Conservation (phyloP, 2,113 vertebrate species). For the Nannospalax galili region DNA sequence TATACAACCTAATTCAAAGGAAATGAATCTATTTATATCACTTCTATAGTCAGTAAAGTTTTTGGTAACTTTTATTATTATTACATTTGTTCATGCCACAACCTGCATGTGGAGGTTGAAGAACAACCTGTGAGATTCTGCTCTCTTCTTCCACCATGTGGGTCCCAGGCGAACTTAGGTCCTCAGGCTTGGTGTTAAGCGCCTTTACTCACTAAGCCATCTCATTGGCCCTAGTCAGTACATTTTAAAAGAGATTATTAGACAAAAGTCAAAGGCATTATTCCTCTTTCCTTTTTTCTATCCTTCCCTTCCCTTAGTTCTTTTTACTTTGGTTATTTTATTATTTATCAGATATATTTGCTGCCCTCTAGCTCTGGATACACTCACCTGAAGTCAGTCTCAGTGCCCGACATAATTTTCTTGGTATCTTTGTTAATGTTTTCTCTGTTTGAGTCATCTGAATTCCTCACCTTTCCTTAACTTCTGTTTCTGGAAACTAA, state of each 20-base stretch:
- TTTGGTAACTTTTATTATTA: not conserved
- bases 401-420: not conserved
- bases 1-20: not conserved
- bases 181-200: too few relatives aligned
- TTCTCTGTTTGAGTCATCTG: not conserved
- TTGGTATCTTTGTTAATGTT: not conserved
- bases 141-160: not conserved
- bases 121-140: not conserved
- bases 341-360: not conserved
- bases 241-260: too few relatives aligned
- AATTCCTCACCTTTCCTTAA: not conserved
- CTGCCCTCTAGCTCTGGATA: not conserved
- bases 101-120: not conserved
- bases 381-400: not conserved
- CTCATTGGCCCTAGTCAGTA: too few relatives aligned
- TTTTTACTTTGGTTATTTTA: conserved; percentile 21
- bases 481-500: not conserved
- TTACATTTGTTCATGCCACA: not conserved
- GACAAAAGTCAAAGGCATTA: too few relatives aligned
- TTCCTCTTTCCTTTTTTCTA: too few relatives aligned
- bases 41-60: not conserved
- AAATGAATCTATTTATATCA: conserved; percentile 13
- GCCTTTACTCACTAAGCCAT: too few relatives aligned
- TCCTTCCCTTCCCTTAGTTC: too few relatives aligned
- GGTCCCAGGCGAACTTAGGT: too few relatives aligned